Percentiles rank a stretch among this genome's conserved stretches.
phyloP scores from a whole-genome alignment of 2,113 vertebrate genomes.

The Symphodus melops region DNA sequence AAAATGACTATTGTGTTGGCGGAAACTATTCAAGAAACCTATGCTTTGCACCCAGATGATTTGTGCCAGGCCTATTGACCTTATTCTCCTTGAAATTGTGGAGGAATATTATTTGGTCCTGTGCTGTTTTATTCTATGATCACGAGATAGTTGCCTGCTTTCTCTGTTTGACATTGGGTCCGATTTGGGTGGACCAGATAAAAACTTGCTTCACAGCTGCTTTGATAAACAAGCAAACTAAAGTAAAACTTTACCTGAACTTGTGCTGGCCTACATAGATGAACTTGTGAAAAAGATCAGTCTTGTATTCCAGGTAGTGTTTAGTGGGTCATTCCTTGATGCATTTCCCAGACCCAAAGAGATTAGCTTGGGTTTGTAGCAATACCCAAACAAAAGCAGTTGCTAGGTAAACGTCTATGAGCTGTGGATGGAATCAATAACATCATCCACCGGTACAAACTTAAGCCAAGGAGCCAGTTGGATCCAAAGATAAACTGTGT shows the following conservation, averaged over 20 bases:
- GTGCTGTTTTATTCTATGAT: no score
- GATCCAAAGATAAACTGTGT: conserved; percentile 3
- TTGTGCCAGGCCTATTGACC: no score
- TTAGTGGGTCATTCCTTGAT: conserved; percentile 47
- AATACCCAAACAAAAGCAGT: conserved; percentile 56
- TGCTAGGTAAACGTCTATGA: conserved; percentile 56
- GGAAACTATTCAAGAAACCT: no score
- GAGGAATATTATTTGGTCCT: no score
- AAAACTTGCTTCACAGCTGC: no score
- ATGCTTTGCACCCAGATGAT: no score
- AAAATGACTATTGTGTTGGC: no score
- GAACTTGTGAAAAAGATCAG: background rate
- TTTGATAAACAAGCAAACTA: background rate
- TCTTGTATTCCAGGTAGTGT: conserved; percentile 14
- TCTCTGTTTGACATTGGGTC: no score
- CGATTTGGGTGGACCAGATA: no score
- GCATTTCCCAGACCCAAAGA: conserved; percentile 48
- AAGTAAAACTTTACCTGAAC: background rate
- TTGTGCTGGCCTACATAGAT: background rate
- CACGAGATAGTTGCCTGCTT: no score
- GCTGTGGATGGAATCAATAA: conserved; percentile 43
- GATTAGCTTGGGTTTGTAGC: conserved; percentile 41
- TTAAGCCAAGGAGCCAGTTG: conserved; percentile 46
- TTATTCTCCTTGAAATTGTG: no score
- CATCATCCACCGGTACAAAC: conserved; percentile 50